A percentile compares a stretch with the other conserved stretches of the same genome.
phyloP scores from a whole-genome alignment of 30 jellyfish, hydroid and myxozoan species.

The Turritopsis dohrnii region DNA sequence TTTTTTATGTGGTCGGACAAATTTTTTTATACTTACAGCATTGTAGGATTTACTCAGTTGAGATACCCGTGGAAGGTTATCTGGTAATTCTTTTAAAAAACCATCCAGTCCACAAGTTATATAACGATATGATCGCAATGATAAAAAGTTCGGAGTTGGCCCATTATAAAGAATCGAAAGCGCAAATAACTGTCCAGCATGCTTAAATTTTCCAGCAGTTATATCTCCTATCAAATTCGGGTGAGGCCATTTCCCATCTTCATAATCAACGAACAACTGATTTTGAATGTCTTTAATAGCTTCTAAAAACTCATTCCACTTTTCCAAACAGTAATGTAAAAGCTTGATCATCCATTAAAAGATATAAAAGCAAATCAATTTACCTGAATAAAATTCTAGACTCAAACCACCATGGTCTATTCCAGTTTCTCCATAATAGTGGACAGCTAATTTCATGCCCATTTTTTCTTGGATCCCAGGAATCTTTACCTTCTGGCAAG shows the following conservation, averaged over 20 bases:
- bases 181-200: conserved; percentile 36
- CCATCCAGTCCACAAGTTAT: conserved; percentile 25
- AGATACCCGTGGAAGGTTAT: conserved; percentile 12
- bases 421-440: conserved; percentile 37
- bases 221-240: conserved; percentile 12
- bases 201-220: conserved; percentile 40
- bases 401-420: conserved; percentile 53
- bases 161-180: conserved; percentile 34
- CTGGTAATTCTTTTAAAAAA: conserved; percentile 11
- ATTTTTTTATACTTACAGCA: conserved; percentile 2
- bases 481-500: conserved; percentile 9
- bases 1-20: background rate
- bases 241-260: conserved; percentile 28
- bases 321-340: background rate
- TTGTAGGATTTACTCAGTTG: background rate
- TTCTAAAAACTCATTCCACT: background rate
- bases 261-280: conserved; percentile 23
- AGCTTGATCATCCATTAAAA: conserved; percentile 3
- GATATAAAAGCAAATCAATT: background rate
- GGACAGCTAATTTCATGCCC: conserved; percentile 16
- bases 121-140: conserved; percentile 29
- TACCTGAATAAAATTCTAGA: conserved; percentile 46
- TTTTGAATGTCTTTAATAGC: conserved; percentile 14
- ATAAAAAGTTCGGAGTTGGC: conserved; percentile 37
- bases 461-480: conserved; percentile 31